A percentile compares a stretch with the other conserved stretches of the same genome.
Conservation (phyloP, 2,888 invertebrate species). For the Ligdia adustata region DNA sequence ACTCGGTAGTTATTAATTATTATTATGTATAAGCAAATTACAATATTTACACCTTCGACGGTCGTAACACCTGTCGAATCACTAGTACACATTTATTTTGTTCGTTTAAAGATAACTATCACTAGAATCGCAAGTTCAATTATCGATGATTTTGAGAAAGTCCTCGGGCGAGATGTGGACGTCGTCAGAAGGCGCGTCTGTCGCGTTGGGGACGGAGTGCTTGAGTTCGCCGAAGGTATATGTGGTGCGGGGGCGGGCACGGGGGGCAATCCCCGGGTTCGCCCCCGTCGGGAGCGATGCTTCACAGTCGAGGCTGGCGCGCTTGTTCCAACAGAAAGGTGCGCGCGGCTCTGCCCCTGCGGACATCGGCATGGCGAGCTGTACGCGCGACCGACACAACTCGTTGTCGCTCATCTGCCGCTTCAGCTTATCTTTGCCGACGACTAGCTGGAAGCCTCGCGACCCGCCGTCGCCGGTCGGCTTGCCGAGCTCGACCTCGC, state of each 20-base stretch:
- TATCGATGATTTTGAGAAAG: conserved; percentile 71
- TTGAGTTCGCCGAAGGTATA: conserved; percentile 80
- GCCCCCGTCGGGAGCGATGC: conserved; percentile 43
- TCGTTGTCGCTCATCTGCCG: conserved; percentile 75
- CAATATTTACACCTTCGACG: conserved; percentile 78
- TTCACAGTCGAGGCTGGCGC: conserved; percentile 63
- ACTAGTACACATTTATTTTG: conserved; percentile 67
- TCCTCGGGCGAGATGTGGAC: conserved; percentile 67
- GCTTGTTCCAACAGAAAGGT: conserved; percentile 66
- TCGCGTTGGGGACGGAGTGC: conserved; percentile 69
- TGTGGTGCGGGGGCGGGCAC: conserved; percentile 45
- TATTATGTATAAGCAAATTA: conserved; percentile 81
- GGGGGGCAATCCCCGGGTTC: conserved; percentile 27
- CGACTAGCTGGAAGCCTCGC: conserved; percentile 68
- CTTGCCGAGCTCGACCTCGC: conserved; percentile 62
- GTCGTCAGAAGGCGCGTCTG: conserved; percentile 51
- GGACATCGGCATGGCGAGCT: conserved; percentile 76
- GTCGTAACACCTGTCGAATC: conserved; percentile 57
- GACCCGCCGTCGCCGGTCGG: conserved; percentile 41
- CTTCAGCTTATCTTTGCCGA: conserved; percentile 70
- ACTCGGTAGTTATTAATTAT: conserved; percentile 62
- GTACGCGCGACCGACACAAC: conserved; percentile 63
- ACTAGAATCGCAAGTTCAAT: conserved; percentile 48
- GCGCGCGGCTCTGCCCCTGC: conserved; percentile 74
- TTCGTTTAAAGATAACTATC: conserved; percentile 50